Percentiles rank a stretch among this genome's conserved stretches.
Evolutionary conservation across 2,797 vertebrate genomes (phyloP).

Genomic region (Huso huso): DNA sequence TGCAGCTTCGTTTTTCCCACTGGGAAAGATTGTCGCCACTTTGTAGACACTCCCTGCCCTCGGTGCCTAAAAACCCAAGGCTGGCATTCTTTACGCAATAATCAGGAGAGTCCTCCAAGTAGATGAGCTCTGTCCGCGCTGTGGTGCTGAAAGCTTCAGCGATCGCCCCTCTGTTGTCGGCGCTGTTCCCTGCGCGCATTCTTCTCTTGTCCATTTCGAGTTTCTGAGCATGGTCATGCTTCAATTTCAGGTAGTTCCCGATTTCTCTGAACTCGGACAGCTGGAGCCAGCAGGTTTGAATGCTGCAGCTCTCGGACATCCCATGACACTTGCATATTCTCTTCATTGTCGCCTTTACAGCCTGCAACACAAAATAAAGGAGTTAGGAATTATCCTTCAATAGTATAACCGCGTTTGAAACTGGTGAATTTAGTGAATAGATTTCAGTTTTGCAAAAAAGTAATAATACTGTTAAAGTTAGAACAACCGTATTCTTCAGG

Average conservation of each 20-base stretch:
- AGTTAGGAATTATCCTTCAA: too few species aligned
- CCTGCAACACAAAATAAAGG: slow-evolving; percentile 49
- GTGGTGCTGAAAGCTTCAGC: slow-evolving; percentile 64
- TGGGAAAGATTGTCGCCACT: slow-evolving; percentile 57
- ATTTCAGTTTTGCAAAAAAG: not conserved
- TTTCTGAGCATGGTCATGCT: slow-evolving; percentile 77
- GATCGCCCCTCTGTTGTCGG: slow-evolving; percentile 69
- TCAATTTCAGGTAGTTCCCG: slow-evolving; percentile 82
- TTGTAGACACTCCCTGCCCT: slow-evolving; percentile 86
- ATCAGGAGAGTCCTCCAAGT: slow-evolving; percentile 86
- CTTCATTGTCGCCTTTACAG: slow-evolving; percentile 81
- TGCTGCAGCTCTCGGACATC: slow-evolving; percentile 90
- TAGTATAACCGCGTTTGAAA: too few species aligned
- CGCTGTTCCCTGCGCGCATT: slow-evolving; percentile 77
- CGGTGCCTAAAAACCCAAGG: slow-evolving; percentile 76
- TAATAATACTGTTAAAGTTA: too few species aligned
- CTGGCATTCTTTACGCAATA: slow-evolving; percentile 83
- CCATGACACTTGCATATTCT: slow-evolving; percentile 91
- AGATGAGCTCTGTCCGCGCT: slow-evolving; percentile 70
- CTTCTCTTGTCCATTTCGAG: slow-evolving; percentile 84
- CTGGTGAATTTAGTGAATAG: too few species aligned
- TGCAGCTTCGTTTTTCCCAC: slow-evolving; percentile 78
- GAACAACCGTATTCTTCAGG: too few species aligned
- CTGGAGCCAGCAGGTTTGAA: slow-evolving; percentile 96
- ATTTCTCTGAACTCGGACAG: slow-evolving; percentile 83